Evolutionary conservation across 2,888 invertebrate species (phyloP).

Genomic region (Cerastis rubricosa): DNA sequence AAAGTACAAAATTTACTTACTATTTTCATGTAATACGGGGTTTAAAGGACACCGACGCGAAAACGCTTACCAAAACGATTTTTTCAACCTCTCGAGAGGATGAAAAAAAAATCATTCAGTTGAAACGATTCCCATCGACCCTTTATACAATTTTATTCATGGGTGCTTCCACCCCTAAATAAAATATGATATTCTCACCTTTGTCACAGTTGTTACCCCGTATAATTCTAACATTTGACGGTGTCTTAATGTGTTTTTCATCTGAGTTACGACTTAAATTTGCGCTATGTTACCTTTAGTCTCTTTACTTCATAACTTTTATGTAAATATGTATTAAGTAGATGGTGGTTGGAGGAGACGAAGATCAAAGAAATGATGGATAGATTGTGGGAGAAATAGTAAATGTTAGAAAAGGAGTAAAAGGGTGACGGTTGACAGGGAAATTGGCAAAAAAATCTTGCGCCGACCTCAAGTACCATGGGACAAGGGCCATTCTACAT

Average conservation of each 20-base stretch:
- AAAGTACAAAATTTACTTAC: background rate
- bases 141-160: slow-evolving; percentile 30
- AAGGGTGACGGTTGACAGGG: no score
- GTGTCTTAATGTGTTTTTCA: slow-evolving; percentile 16
- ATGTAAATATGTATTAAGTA: background rate
- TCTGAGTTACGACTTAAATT: slow-evolving; percentile 34
- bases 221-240: slow-evolving; percentile 34
- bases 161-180: background rate
- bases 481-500: background rate
- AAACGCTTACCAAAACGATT: no score
- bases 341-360: background rate
- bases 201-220: slow-evolving; percentile 16
- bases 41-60: no score
- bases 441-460: no score
- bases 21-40: no score
- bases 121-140: background rate
- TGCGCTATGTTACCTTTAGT: slow-evolving; percentile 9
- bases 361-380: no score
- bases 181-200: slow-evolving; percentile 33
- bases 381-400: no score
- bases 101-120: background rate
- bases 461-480: no score
- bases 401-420: no score
- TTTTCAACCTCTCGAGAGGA: background rate
- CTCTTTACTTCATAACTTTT: background rate